Conservation (phyloP, 2,888 invertebrate genomes). For the Liodrosophila aerea region DNA sequence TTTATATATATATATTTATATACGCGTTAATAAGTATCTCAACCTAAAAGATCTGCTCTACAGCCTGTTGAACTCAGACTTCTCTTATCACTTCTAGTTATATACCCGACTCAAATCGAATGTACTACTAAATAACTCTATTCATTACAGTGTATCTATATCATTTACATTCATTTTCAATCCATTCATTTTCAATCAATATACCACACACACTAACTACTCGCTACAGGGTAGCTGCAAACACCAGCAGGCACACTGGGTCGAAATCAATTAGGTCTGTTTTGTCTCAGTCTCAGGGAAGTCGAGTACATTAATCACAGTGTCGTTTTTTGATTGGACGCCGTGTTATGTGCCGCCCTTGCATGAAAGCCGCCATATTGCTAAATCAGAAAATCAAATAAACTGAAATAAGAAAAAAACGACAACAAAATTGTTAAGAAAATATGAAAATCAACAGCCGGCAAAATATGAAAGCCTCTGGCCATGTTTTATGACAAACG, state of each 20-base stretch:
- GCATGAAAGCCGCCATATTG: constrained; percentile 60
- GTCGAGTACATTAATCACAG: constrained; percentile 62
- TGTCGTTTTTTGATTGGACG: constrained; percentile 65
- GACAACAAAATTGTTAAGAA: constrained; percentile 36
- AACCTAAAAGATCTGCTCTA: no score
- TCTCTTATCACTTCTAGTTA: no score
- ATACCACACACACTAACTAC: no score
- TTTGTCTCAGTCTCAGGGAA: constrained; percentile 14
- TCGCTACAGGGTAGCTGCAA: no score
- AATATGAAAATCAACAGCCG: constrained; percentile 69
- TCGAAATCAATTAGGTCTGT: constrained; percentile 64
- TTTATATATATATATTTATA: no score
- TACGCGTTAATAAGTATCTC: no score
- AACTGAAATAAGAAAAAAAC: constrained; percentile 49
- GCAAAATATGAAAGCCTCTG: constrained; percentile 71
- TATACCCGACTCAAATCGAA: no score
- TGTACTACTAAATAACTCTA: no score
- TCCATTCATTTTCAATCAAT: no score
- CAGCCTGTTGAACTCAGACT: no score
- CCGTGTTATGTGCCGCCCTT: constrained; percentile 50
- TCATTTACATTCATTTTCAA: no score
- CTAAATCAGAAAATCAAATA: constrained; percentile 74
- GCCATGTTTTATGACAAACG: constrained; percentile 66
- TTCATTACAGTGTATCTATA: no score
- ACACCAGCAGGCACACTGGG: neutral